phyloP scores from a whole-genome alignment of 1,140 invertebrate genomes.

The Berghia stephanieae region DNA sequence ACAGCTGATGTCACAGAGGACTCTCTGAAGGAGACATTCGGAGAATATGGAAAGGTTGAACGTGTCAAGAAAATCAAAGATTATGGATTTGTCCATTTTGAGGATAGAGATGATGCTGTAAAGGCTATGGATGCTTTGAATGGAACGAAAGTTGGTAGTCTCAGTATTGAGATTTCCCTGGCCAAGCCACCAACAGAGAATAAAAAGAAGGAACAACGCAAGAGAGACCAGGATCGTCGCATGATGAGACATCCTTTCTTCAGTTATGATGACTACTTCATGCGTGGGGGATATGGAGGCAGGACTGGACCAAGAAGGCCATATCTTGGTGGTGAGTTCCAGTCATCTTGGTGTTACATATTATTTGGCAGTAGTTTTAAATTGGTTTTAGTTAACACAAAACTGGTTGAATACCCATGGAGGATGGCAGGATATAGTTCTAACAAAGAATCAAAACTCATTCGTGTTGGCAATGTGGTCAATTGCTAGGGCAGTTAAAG shows the following conservation, averaged over 20 bases:
- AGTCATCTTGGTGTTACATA: no score
- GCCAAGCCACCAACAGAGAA: conserved; percentile 98
- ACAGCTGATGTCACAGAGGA: conserved; percentile 97
- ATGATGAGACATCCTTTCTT: conserved; percentile 77
- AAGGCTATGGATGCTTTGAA: conserved; percentile 96
- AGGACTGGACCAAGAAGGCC: no score
- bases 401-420: no score
- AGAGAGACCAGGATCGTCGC: conserved; percentile 84
- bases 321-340: no score
- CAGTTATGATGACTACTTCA: conserved; percentile 71
- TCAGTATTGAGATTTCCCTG: conserved; percentile 93
- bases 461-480: no score
- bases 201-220: conserved; percentile 94
- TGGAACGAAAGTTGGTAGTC: conserved; percentile 86
- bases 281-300: no score
- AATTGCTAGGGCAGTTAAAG: no score
- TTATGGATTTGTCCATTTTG: conserved; percentile 99
- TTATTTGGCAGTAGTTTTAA: no score
- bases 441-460: no score
- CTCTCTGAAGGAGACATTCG: conserved; percentile 92
- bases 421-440: no score
- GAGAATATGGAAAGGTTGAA: conserved; percentile 92
- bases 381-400: no score
- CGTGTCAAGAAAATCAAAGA: conserved; percentile 99
- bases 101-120: conserved; percentile 94